Conservation (phyloP, 2,797 vertebrate species). For the Podarcis lilfordi region DNA sequence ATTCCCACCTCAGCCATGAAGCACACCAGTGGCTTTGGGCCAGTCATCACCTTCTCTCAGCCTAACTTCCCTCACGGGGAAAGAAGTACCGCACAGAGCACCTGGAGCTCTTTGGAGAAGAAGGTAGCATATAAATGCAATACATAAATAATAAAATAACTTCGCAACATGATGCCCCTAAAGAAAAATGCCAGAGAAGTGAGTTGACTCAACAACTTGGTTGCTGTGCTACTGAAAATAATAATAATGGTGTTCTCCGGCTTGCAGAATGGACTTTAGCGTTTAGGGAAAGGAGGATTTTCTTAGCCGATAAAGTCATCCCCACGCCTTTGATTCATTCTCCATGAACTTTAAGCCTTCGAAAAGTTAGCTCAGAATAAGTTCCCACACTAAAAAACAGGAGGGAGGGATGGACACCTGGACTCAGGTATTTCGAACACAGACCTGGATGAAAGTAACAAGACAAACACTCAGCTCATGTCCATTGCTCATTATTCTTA, state of each 20-base stretch:
- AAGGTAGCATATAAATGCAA: too few species aligned
- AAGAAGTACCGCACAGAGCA: too few species aligned
- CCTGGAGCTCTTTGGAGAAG: too few species aligned
- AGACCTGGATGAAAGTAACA: not conserved
- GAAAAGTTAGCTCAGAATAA: not conserved
- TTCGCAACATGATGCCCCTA: slow-evolving; percentile 10
- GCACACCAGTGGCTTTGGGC: too few species aligned
- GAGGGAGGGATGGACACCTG: too few species aligned
- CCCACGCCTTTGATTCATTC: not conserved
- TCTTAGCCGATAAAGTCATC: not conserved
- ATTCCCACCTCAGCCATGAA: too few species aligned
- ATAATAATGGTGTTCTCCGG: not conserved
- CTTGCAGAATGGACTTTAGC: not conserved
- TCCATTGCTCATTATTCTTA: not conserved
- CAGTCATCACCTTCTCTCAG: too few species aligned
- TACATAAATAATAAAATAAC: not conserved
- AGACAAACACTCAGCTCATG: not conserved
- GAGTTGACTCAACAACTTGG: not conserved
- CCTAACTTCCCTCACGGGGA: too few species aligned
- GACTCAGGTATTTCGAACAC: too few species aligned
- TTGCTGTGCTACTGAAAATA: slow-evolving; percentile 12
- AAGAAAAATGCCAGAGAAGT: not conserved
- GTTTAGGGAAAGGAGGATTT: not conserved
- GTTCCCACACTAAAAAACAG: not conserved
- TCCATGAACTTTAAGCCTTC: not conserved